phyloP scores from a whole-genome alignment of 2,113 vertebrate species.

The Ophiodon elongatus region DNA sequence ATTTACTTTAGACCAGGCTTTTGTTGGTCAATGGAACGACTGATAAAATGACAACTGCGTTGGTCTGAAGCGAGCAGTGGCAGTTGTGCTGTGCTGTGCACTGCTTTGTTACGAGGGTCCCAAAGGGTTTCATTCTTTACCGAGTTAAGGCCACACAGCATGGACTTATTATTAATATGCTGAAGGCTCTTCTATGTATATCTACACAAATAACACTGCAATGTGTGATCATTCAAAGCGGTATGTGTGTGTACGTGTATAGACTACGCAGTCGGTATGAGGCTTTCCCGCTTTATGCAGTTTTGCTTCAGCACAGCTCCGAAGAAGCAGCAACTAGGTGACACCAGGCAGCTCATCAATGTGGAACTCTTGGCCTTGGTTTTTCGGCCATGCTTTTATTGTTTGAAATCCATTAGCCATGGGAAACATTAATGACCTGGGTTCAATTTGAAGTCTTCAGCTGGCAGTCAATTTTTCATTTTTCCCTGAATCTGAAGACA shows the following conservation, averaged over 20 bases:
- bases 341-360: not conserved
- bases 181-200: not conserved
- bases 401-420: not conserved
- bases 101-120: not conserved
- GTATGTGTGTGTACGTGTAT: not conserved
- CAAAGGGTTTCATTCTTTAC: not conserved
- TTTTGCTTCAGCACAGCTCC: slow-evolving; percentile 9
- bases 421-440: not conserved
- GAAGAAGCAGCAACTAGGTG: not conserved
- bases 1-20: too few species aligned
- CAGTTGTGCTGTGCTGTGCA: not conserved
- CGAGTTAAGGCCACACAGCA: not conserved
- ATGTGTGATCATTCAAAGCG: not conserved
- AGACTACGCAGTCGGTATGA: not conserved
- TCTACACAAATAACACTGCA: not conserved
- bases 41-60: not conserved
- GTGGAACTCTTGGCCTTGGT: not conserved
- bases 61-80: not conserved
- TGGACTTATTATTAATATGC: not conserved
- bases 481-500: not conserved
- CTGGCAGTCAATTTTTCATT: not conserved
- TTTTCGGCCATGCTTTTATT: not conserved
- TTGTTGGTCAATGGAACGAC: too few species aligned
- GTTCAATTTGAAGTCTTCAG: not conserved
- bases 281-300: not conserved